A percentile compares a stretch with the other conserved stretches of the same genome.
phyloP scores from a whole-genome alignment of 2,888 invertebrate genomes.

The Torymus texanus region DNA sequence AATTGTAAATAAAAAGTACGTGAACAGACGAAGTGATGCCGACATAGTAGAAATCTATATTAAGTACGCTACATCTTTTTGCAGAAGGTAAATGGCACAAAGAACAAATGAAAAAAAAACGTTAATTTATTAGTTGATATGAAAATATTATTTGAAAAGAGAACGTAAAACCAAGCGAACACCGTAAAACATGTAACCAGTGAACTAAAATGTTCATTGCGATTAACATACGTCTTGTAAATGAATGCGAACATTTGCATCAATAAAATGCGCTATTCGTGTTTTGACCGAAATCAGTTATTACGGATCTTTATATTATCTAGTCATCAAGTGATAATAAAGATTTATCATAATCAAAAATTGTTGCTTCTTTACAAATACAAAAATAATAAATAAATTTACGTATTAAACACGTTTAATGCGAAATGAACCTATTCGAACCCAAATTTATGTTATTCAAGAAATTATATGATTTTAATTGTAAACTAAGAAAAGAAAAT shows the following conservation, averaged over 20 bases:
- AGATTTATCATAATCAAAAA: constrained; percentile 72
- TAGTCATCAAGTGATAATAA: constrained; percentile 75
- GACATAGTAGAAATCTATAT: too few species aligned
- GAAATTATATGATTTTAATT: too few species aligned
- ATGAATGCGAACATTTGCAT: constrained; percentile 45
- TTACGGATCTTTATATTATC: constrained; percentile 74
- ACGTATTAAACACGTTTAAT: not conserved
- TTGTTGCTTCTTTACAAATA: constrained; percentile 7
- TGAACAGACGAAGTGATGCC: too few species aligned
- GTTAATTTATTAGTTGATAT: constrained; percentile 1
- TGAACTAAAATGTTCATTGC: constrained; percentile 40
- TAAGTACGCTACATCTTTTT: too few species aligned
- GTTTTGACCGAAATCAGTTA: constrained; percentile 67
- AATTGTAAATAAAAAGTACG: too few species aligned
- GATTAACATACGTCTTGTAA: constrained; percentile 30
- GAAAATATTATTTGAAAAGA: constrained; percentile 10
- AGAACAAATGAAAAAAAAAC: too few species aligned
- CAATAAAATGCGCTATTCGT: constrained; percentile 57
- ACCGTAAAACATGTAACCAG: constrained; percentile 30
- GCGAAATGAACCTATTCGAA: too few species aligned
- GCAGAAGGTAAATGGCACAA: too few species aligned
- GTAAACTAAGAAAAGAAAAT: too few species aligned
- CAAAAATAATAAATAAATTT: not conserved
- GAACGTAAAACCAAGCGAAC: constrained; percentile 31
- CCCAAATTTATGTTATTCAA: too few species aligned